These are phyloP conservation scores for Caradrina clavipalpis DNA, from an alignment of 2,888 invertebrate species.

Conservation along the genomic window DNA sequence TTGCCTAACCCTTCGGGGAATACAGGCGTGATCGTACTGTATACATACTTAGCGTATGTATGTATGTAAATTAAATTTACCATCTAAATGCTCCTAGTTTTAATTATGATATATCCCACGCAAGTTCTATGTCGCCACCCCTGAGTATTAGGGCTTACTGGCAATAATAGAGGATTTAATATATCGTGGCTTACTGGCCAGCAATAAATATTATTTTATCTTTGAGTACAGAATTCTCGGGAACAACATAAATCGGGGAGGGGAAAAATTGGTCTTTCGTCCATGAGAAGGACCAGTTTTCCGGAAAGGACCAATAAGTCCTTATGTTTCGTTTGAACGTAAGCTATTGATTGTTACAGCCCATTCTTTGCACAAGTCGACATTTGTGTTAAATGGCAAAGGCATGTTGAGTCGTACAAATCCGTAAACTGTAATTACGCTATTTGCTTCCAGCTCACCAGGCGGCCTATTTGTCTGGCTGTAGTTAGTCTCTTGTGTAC, in stretches of 20 bases:
- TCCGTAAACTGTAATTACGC: constrained; percentile 24
- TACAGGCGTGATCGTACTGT: too few relatives aligned
- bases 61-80: constrained; percentile 24
- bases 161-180: constrained; percentile 23
- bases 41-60: too few relatives aligned
- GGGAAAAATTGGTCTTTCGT: constrained; percentile 3
- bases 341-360: constrained; percentile 8
- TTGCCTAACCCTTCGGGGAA: too few relatives aligned
- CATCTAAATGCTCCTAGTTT: constrained; percentile 14
- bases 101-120: constrained; percentile 45
- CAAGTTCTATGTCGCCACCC: constrained; percentile 18
- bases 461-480: not conserved
- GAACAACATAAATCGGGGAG: constrained; percentile 1
- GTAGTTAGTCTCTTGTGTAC: constrained; percentile 13
- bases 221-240: constrained; percentile 21
- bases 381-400: constrained; percentile 6
- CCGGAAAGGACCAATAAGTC: constrained; percentile 10
- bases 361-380: constrained; percentile 25
- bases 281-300: not conserved
- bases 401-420: constrained; percentile 11
- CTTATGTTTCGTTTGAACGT: constrained; percentile 15
- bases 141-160: constrained; percentile 20
- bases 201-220: constrained; percentile 44
- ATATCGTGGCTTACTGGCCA: constrained; percentile 24
- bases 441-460: constrained; percentile 28